These are phyloP conservation scores for Gortyna flavago DNA, from an alignment of 2,888 invertebrate species.

Conservation along the genomic window DNA sequence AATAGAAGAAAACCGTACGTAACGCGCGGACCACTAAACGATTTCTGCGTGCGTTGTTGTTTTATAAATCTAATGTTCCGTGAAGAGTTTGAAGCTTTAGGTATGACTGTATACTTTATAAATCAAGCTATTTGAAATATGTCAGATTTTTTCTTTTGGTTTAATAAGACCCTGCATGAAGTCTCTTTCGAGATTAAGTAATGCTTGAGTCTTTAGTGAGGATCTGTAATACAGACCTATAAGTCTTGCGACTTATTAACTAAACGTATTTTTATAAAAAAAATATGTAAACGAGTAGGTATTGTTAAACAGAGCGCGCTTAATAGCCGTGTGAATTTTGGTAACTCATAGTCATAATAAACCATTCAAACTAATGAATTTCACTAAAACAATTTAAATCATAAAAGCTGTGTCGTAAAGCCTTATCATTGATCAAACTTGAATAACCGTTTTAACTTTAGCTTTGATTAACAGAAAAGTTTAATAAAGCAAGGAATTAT, in stretches of 20 bases:
- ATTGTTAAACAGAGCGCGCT: neutral
- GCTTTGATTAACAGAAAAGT: constrained; percentile 54
- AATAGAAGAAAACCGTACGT: neutral
- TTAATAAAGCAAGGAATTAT: constrained; percentile 45
- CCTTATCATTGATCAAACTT: constrained; percentile 38
- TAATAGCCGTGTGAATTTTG: neutral
- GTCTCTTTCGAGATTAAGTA: neutral
- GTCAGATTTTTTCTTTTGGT: neutral
- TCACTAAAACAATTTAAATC: constrained; percentile 3
- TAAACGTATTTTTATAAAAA: neutral
- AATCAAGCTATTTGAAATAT: neutral
- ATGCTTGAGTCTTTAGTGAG: neutral
- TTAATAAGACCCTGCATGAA: neutral
- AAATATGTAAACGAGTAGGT: neutral
- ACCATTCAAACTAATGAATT: neutral
- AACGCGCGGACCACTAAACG: too few relatives aligned
- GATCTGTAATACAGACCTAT: neutral
- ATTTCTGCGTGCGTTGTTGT: too few relatives aligned
- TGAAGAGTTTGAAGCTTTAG: neutral
- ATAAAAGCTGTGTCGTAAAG: constrained; percentile 17
- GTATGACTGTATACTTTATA: neutral
- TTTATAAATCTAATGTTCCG: neutral
- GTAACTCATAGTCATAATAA: neutral
- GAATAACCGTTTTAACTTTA: constrained; percentile 30
- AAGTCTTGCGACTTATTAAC: neutral